Conservation (phyloP, 2,888 invertebrate genomes). For the Heteromurus nitidus region DNA sequence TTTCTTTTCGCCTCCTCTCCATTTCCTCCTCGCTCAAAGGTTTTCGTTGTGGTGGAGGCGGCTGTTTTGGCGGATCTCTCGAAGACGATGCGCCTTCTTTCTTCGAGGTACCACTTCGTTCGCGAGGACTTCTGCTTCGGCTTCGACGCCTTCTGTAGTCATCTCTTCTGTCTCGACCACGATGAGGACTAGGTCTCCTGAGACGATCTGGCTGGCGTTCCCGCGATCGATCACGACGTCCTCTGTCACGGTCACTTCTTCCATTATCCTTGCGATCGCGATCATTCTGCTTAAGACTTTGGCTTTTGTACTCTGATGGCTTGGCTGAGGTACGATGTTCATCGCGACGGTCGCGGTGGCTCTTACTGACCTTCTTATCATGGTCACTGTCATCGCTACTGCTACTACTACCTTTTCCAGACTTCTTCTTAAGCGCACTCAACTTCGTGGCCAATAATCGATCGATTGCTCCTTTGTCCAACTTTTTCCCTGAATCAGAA, state of each 20-base stretch:
- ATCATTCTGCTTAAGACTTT: not conserved
- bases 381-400: conserved; percentile 53
- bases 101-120: conserved; percentile 4
- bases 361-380: conserved; percentile 67
- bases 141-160: conserved; percentile 18
- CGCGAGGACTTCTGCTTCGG: conserved; percentile 40
- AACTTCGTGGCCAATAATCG: conserved; percentile 83
- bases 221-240: not conserved
- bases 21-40: conserved; percentile 79
- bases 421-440: conserved; percentile 78
- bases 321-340: conserved; percentile 10
- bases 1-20: conserved; percentile 84
- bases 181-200: not conserved
- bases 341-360: conserved; percentile 29
- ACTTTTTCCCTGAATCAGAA: conserved; percentile 55
- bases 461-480: conserved; percentile 77
- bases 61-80: not conserved
- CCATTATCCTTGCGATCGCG: not conserved
- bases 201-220: not conserved
- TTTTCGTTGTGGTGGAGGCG: conserved; percentile 7
- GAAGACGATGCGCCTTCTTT: conserved; percentile 34
- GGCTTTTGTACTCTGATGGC: not conserved
- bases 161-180: conserved; percentile 14
- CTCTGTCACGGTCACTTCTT: conserved; percentile 13
- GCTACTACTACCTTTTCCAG: conserved; percentile 74